Conservation (phyloP, 2,888 invertebrate species). For the Orthonychiurus folsomi region DNA sequence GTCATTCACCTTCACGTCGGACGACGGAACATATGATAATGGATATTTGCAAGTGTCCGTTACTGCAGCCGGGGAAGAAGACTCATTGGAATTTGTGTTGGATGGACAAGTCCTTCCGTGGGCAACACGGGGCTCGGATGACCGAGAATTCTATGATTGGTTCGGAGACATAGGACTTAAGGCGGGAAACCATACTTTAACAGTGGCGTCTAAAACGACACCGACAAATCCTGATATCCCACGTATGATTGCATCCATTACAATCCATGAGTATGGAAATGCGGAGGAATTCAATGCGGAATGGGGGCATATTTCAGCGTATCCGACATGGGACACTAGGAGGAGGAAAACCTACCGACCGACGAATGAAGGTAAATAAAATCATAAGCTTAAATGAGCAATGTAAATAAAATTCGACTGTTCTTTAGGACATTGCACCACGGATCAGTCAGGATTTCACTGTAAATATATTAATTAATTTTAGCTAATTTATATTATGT, state of each 20-base stretch:
- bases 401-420: no score
- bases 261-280: constrained; percentile 23
- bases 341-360: constrained; percentile 24
- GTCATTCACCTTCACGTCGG: constrained; percentile 17
- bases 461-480: no score
- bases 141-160: constrained; percentile 30
- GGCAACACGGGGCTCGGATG: constrained; percentile 20
- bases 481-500: constrained; percentile 32
- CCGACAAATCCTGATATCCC: constrained; percentile 13
- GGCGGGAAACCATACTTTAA: constrained; percentile 17
- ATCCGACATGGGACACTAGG: constrained; percentile 19
- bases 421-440: no score
- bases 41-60: constrained; percentile 12
- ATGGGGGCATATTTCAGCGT: constrained; percentile 21
- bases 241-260: constrained; percentile 20
- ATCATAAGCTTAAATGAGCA: constrained; percentile 31
- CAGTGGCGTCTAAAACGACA: constrained; percentile 16
- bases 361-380: constrained; percentile 28
- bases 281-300: constrained; percentile 21
- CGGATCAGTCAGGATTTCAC: no score
- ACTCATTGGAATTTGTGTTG: constrained; percentile 14
- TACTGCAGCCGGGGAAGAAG: constrained; percentile 11
- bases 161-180: constrained; percentile 18
- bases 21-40: constrained; percentile 20
- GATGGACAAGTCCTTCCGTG: constrained; percentile 25